Conservation (phyloP, 2,888 invertebrate genomes). For the Drosophila paracracens region DNA sequence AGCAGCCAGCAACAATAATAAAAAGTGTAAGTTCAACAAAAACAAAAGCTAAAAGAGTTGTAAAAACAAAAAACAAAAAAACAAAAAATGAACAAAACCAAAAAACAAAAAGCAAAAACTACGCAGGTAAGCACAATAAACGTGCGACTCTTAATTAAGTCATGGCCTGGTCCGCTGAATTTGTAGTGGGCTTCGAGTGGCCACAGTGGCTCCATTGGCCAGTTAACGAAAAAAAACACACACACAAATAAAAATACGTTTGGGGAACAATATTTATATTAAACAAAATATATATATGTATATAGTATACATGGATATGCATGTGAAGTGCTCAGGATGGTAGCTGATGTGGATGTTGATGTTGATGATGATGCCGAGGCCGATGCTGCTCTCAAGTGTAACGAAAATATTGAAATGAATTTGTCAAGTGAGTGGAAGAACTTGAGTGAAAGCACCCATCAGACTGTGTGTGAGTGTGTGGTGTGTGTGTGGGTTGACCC, state of each 20-base stretch:
- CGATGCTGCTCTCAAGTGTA: slow-evolving; percentile 62
- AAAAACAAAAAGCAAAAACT: slow-evolving; percentile 62
- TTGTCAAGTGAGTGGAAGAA: slow-evolving; percentile 56
- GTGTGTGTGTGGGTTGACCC: slow-evolving; percentile 32
- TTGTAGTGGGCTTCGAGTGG: slow-evolving; percentile 73
- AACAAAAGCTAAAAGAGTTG: slow-evolving; percentile 59
- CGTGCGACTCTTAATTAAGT: slow-evolving; percentile 80
- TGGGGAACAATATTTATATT: slow-evolving; percentile 72
- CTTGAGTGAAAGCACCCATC: slow-evolving; percentile 26
- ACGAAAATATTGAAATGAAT: slow-evolving; percentile 76
- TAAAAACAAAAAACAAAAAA: slow-evolving; percentile 54
- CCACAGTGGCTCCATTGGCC: slow-evolving; percentile 65
- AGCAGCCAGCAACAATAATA: slow-evolving; percentile 32
- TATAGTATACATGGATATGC: slow-evolving; percentile 15
- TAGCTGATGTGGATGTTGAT: slow-evolving; percentile 52
- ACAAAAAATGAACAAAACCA: slow-evolving; percentile 18
- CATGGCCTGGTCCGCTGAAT: slow-evolving; percentile 66
- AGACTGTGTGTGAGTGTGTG: slow-evolving; percentile 16
- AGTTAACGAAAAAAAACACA: slow-evolving; percentile 33
- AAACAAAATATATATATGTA: slow-evolving; percentile 47
- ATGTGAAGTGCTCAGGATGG: slow-evolving; percentile 70
- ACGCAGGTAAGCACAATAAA: slow-evolving; percentile 81
- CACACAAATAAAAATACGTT: slow-evolving; percentile 28
- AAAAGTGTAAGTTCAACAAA: slow-evolving; percentile 65
- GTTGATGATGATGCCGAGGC: slow-evolving; percentile 25